Base-by-base conservation (phyloP, 2,888 invertebrate species). In the Phaonia tiefii region DNA sequence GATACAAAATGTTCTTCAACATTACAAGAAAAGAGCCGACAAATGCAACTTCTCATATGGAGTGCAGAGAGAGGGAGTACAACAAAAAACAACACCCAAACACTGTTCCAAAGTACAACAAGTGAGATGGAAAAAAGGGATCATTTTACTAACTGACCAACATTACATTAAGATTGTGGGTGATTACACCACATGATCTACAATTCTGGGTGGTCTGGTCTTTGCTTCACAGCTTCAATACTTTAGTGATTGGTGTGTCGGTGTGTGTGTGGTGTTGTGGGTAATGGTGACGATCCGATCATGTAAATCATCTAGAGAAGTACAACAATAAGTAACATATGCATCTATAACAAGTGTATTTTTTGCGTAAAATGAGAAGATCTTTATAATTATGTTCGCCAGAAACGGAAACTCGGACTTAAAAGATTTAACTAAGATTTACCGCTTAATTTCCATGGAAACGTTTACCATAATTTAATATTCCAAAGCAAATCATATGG, bases 141-240 rank as follows among this genome's bases (percentile, higher is more conserved):
- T 51, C 72, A 63, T 67, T 81, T 82, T 74, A 83, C 83, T 83
- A 83, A 84, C 84, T 83, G 84, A 82, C 84, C 83, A 82, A 84
- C 75, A 84, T 83, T 81, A 80, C 77, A 82, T 80, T 83, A 83
- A 83, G 84, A 84, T 84, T 84, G 84, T 84, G 84, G 84, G 84
- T 83, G 83, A 84, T 83, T 84, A 81, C 76, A 75, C 78, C 77
- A 72, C 75, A 81, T 81, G 81, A 81, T 78, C 71, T 26, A 10
- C 39, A 78, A 56, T 49, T 31, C 31, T 81, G 81, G 81, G 81
- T 81, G 81, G 81, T 81, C 80, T 49, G 4, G 25, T 10, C 67
- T 72, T 42, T n/a, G n/a, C n/a, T n/a, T 71, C 25, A 44, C 39
- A 74, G 60, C 26, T 66, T 37, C 13, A 13, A 11, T 66, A 13